Evolutionary conservation across 2,888 invertebrate genomes (phyloP).

Genomic region (Euplagia quadripunctaria): DNA sequence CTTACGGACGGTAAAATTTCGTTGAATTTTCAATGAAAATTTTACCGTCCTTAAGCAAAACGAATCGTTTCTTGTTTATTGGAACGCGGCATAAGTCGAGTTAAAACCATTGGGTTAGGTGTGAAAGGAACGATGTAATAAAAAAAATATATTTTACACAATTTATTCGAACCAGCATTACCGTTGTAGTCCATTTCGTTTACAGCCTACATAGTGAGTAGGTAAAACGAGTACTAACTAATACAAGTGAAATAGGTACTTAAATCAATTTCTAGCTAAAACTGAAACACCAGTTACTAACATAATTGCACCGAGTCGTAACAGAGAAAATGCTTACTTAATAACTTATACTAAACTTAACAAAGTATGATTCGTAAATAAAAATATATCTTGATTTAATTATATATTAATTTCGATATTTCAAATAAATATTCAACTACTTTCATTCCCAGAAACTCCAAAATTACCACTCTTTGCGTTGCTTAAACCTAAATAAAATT

Average conservation of each 20-base stretch:
- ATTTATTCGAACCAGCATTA: slow-evolving; percentile 78
- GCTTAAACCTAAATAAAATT: slow-evolving; percentile 69
- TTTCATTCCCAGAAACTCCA: slow-evolving; percentile 52
- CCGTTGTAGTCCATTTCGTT: slow-evolving; percentile 65
- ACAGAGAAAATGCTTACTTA: slow-evolving; percentile 75
- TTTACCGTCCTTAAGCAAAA: too few species aligned
- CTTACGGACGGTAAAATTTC: too few species aligned
- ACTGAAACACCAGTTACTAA: slow-evolving; percentile 69
- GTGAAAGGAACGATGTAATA: slow-evolving; percentile 53
- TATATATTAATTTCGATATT: slow-evolving; percentile 73
- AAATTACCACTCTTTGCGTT: slow-evolving; percentile 49
- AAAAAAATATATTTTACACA: slow-evolving; percentile 55
- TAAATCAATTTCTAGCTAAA: slow-evolving; percentile 61
- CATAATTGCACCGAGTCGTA: slow-evolving; percentile 81
- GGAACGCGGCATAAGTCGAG: too few species aligned
- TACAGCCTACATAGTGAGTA: slow-evolving; percentile 64
- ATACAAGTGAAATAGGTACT: slow-evolving; percentile 57
- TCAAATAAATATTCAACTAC: slow-evolving; percentile 70
- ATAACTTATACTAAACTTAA: slow-evolving; percentile 58
- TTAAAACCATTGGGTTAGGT: background rate
- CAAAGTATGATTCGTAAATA: slow-evolving; percentile 61
- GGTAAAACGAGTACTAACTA: slow-evolving; percentile 62
- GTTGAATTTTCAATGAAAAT: too few species aligned
- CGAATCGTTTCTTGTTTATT: too few species aligned
- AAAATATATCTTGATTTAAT: slow-evolving; percentile 64